These are phyloP conservation scores for Oscheius onirici DNA, from an alignment of 2,888 invertebrate genomes.

Conservation along the genomic window DNA sequence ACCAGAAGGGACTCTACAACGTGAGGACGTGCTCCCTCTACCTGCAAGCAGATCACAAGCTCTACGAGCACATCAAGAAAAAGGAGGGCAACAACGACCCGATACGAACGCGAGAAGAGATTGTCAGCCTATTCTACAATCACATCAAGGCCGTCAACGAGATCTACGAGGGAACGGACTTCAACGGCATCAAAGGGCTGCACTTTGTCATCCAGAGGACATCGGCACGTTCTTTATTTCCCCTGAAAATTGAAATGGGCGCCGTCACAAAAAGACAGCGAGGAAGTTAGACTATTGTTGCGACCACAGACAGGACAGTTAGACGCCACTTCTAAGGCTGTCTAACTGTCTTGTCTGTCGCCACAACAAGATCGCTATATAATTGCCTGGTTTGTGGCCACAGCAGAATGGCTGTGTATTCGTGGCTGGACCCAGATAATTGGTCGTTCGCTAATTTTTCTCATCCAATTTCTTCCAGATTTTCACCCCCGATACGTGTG, in stretches of 20 bases:
- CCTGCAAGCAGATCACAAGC: slow-evolving; percentile 96
- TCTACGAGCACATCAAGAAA: slow-evolving; percentile 92
- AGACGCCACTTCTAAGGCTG: too few relatives aligned
- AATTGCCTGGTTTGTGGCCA: too few relatives aligned
- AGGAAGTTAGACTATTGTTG: too few relatives aligned
- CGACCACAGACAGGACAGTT: too few relatives aligned
- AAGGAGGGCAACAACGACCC: slow-evolving; percentile 69
- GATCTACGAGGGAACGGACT: slow-evolving; percentile 92
- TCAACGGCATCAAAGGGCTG: slow-evolving; percentile 93
- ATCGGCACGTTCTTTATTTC: slow-evolving; percentile 78
- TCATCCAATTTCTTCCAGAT: slow-evolving; percentile 77
- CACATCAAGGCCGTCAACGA: slow-evolving; percentile 98
- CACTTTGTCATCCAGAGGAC: slow-evolving; percentile 93
- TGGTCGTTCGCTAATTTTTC: too few relatives aligned
- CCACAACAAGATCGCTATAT: too few relatives aligned
- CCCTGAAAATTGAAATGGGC: too few relatives aligned
- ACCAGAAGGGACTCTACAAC: slow-evolving; percentile 52
- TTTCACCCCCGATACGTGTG: slow-evolving; percentile 86
- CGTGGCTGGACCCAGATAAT: too few relatives aligned
- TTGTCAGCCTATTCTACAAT: slow-evolving; percentile 93
- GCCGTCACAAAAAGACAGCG: too few relatives aligned
- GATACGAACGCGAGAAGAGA: slow-evolving; percentile 88
- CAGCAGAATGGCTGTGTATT: too few relatives aligned
- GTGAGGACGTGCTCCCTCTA: slow-evolving; percentile 70
- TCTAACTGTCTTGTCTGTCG: too few relatives aligned